Evolutionary conservation across 1,140 invertebrate genomes (phyloP), one percentile per base, ranked within the genome.

Genomic region (Metaphire vulgaris): DNA sequence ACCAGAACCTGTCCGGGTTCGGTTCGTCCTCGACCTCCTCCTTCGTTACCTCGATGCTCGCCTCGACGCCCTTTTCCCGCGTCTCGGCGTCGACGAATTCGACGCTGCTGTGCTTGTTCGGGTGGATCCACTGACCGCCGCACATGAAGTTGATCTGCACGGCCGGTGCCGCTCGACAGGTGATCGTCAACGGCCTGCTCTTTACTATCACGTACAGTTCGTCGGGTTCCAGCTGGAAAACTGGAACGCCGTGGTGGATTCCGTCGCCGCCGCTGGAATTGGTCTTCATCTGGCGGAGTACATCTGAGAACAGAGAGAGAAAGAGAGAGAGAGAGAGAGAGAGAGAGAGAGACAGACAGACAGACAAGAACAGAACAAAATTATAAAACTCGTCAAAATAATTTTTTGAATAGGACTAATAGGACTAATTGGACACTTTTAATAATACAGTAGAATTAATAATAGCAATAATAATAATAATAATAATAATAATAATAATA

Each of bases 21-120:
- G 93, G 94, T 85, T 92, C 95, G 82, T 96, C 93, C 79, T 96
- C 93, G 74, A 96, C 92, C 80, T 94, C 91, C 83, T 94, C 91
- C 69, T 92, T 89, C 14, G 92, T 93, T 67, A 97, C 90, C 83
- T 94, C 93, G 74, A 93, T 89, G 77, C 93, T 92, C 16, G n/a
- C n/a, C n/a, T n/a, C n/a, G n/a, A n/a, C n/a, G n/a, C n/a, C n/a
- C n/a, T n/a, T n/a, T n/a, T n/a, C n/a, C n/a, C n/a, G n/a, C n/a
- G n/a, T n/a, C n/a, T n/a, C n/a, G n/a, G n/a, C n/a, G 73, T 90
- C 90, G 72, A 90, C 89, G n/a, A n/a, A n/a, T n/a, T n/a, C n/a
- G 77, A 88, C 87, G 71, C 88, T 88, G 77, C 88, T 84, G 15
- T 91, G 91, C 69, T 92, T 90, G 74, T 90, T 88, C 30, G 82